Evolutionary conservation across 1,140 invertebrate genomes (phyloP).

Genomic region (Paralvinella palmiformis): DNA sequence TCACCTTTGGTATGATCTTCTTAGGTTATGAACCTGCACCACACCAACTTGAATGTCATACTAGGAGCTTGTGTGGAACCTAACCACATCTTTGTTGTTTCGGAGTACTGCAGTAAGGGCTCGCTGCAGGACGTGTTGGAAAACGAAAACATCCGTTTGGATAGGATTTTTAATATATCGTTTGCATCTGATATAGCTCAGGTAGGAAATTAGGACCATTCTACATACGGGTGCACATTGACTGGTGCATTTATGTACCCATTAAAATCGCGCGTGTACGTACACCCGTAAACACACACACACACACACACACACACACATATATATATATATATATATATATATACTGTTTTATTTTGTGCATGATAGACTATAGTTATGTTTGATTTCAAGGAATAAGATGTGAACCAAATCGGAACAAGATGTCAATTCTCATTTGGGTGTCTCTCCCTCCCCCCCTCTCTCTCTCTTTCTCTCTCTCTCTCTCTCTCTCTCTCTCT

Average conservation of each 20-base stretch:
- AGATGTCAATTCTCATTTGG: too few relatives aligned
- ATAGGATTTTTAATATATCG: slow-evolving; percentile 90
- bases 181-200: slow-evolving; percentile 94
- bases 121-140: slow-evolving; percentile 93
- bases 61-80: slow-evolving; percentile 85
- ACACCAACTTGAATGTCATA: slow-evolving; percentile 93
- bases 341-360: too few relatives aligned
- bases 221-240: too few relatives aligned
- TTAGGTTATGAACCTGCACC: slow-evolving; percentile 65
- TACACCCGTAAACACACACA: neutral
- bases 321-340: too few relatives aligned
- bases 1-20: neutral
- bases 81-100: slow-evolving; percentile 72
- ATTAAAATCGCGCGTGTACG: neutral
- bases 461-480: too few relatives aligned
- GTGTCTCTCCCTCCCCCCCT: too few relatives aligned
- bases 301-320: neutral
- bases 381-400: too few relatives aligned
- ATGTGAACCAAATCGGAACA: too few relatives aligned
- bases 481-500: too few relatives aligned
- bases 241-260: too few relatives aligned
- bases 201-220: too few relatives aligned
- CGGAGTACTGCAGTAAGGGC: slow-evolving; percentile 94
- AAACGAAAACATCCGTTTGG: slow-evolving; percentile 93
- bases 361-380: too few relatives aligned